These are phyloP conservation scores for Perognathus longimembris DNA, from an alignment of 2,113 vertebrate species.

Conservation along the genomic window DNA sequence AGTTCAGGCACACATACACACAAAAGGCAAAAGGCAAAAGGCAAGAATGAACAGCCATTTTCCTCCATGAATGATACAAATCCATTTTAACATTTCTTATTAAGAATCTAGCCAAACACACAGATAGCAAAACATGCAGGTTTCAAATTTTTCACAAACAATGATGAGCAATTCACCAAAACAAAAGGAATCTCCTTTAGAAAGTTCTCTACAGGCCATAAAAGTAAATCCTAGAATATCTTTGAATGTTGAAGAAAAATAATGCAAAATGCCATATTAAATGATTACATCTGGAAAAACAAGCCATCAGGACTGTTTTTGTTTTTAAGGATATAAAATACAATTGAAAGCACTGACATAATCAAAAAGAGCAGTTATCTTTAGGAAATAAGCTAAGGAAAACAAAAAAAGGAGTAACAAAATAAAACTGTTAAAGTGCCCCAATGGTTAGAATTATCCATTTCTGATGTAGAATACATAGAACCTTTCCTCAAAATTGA, in stretches of 20 bases:
- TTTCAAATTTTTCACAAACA: constrained; percentile 40
- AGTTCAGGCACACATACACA: too few species aligned
- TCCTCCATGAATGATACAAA: constrained; percentile 42
- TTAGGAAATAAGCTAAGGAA: constrained; percentile 5
- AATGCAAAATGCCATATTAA: constrained; percentile 47
- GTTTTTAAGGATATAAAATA: constrained; percentile 24
- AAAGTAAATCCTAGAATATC: constrained; percentile 27
- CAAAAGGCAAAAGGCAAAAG: constrained; percentile 37
- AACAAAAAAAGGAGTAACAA: not conserved
- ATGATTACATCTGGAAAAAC: not conserved
- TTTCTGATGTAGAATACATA: not conserved
- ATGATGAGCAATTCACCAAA: constrained; percentile 40
- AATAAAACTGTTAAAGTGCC: constrained; percentile 22
- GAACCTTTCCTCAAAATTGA: constrained; percentile 43
- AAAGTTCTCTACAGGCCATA: not conserved
- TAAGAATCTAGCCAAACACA: constrained; percentile 25
- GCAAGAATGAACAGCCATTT: not conserved
- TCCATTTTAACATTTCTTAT: constrained; percentile 57
- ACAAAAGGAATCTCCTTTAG: constrained; percentile 37
- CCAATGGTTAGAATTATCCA: not conserved
- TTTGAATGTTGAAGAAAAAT: constrained; percentile 54
- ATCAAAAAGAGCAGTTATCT: constrained; percentile 27
- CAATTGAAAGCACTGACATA: constrained; percentile 29
- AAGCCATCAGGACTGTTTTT: not conserved
- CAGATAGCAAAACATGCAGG: constrained; percentile 32